Conservation (phyloP, 2,888 invertebrate genomes). For the Syrphus vitripennis region DNA sequence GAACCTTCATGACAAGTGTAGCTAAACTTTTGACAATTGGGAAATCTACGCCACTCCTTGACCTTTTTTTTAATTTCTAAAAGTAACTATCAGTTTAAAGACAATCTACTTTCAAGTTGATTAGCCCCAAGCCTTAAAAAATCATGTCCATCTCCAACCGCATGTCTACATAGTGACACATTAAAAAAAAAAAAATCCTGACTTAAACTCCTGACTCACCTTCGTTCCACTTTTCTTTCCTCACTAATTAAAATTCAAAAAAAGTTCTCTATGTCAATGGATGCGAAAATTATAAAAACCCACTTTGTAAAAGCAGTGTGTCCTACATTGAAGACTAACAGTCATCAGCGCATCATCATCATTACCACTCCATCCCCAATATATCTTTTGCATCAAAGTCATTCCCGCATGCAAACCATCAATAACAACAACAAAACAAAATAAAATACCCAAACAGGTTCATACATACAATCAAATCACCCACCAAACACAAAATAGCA, state of each 20-base stretch:
- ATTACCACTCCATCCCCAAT: constrained; percentile 33
- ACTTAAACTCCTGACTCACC: constrained; percentile 48
- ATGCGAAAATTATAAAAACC: background rate
- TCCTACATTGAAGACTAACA: constrained; percentile 52
- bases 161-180: background rate
- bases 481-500: constrained; percentile 27
- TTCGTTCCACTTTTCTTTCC: constrained; percentile 44
- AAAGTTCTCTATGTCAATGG: constrained; percentile 46
- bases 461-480: constrained; percentile 46
- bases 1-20: too few relatives aligned
- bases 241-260: constrained; percentile 64
- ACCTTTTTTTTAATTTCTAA: too few relatives aligned
- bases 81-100: too few relatives aligned
- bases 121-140: background rate
- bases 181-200: background rate
- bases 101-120: background rate
- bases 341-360: constrained; percentile 35
- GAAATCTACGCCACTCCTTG: too few relatives aligned
- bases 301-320: constrained; percentile 24
- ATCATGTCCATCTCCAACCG: background rate
- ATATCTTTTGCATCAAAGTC: constrained; percentile 19
- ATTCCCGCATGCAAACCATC: constrained; percentile 39
- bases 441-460: constrained; percentile 50
- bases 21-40: too few relatives aligned
- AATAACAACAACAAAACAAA: constrained; percentile 14